Evolutionary conservation across 2,888 invertebrate genomes (phyloP), one percentile per base, ranked within the genome.

Genomic region (Chrysotoxum bicinctum): DNA sequence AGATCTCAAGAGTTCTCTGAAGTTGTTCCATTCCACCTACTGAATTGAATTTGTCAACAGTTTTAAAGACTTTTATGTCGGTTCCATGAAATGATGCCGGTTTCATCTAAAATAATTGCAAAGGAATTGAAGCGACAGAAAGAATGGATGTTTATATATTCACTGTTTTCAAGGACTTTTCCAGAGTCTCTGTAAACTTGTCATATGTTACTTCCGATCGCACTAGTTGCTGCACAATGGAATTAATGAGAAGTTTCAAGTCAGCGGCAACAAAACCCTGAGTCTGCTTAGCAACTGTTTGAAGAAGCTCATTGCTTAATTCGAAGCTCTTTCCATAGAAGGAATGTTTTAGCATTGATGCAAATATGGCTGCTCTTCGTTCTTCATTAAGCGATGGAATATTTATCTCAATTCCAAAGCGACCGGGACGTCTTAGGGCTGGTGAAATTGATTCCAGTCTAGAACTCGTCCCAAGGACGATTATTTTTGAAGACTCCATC

Each of bases 231-330:
- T 91, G 89, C n/a, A 88, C 87, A 14, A 91, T 88, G 54, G 91
- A 90, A 14, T 93, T 91, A 62, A 93, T 90, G 12, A 94, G 88
- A 8, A 93, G 89, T 0, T 90, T 90, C 23, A 95, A 88, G 90
- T 95, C 94, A 3, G 93, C 93, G 5, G 93, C 92, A 8, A 93
- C 93, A 90, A 92, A 94, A 19, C 94, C 94, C 37, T 93, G 93
- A 0, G 94, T 94, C 76, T 92, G 90, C 40, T 90, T 89, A 1
- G 93, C 93, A 1, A 91, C 82, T 10, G 68, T 68, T 8, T 88
- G 73, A 3, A 90, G 64, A 6, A 94, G 69, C 3, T 87, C 68
- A 2, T 87, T 54, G 19, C 64, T 64, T 16, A 88, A 79, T 56
- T 68, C 14, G 6, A 83, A 72, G 7, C 45, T 30, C 43, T 85